Base-by-base conservation (phyloP, 2,888 invertebrate genomes). In the Euclidia mi region DNA sequence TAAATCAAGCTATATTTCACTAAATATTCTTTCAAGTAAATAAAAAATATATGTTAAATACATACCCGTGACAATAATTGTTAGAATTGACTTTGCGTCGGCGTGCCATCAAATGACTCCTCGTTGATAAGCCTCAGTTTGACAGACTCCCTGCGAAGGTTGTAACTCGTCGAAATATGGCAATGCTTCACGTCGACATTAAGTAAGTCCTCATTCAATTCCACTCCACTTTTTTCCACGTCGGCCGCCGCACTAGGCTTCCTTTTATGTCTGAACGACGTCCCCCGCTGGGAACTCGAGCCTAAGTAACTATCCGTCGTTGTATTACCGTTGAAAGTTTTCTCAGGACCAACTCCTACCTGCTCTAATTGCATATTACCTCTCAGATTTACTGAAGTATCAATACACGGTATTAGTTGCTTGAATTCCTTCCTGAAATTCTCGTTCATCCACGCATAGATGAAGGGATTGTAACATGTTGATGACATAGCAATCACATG, bases 401-500 rank as follows among this genome's bases (percentile, higher is more conserved):
- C 95, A 56, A 96, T 96, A 76, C 96, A 96, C 4, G 96, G 96
- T 69, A 96, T 91, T 53, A 97, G 95, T 85, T 96, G 96, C 82
- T 97, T 98, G 87, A 99, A 98, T 87, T 99, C 98, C 86, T 98
- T 98, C 43, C 98, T 96, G 82, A 99, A 99, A 87, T 98, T 98
- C 76, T 99, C 99, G 90, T 99, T 99, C 94, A 99, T 96, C 98
- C 99, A 99, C 15, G 99, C 99, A 88, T 99, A 99, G 37, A 99
- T 96, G 84, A 99, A 98, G 0, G 99, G 99, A 88, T 99, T 99
- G 95, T 99, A 99, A 87, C 99, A 98, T 0, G 98, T 98, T 43
- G 98, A 98, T 50, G 98, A 98, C 98, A 99, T 99, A 18, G 99
- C 99, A 60, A 98, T 95, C 17, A 98, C 96, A 86, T 99, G 99